Base-by-base conservation (phyloP, 1,140 invertebrate genomes). In the Heliconius nattereri region DNA sequence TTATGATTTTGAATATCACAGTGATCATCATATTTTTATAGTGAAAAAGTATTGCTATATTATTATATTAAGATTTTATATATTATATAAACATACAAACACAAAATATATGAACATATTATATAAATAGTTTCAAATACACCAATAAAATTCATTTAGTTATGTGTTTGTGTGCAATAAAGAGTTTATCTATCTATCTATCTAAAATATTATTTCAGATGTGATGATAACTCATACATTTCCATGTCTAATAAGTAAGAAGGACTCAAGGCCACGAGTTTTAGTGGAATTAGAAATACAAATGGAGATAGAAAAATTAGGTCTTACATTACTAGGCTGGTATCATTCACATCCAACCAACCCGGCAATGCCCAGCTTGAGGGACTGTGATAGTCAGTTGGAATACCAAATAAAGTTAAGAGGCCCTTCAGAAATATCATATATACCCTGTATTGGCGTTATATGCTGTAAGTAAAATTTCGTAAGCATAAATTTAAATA, bases 371-470 rank as follows among this genome's bases (percentile, higher is more conserved):
- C 98, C 98, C 13, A 98, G 98, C 23, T 94, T 99, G 1, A 95
- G 97, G 71, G 98, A 99, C 92, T 97, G 98, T 81, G 98, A 98
- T 87, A 96, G 97, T 81, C 98, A 99, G 91, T 95, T 99, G 77
- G 98, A 99, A 85, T 99, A 99, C 95, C 98, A 99, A 95, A 97
- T 99, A 73, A 97, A 97, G 90, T 98, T 99, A 97, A 98, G 98
- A 86, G 98, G 98, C 2, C 96, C 96, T 8, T 97, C 96, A 79
- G 98, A 98, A 95, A 97, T 97, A 82, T 97, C 96, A 23, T 99
- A 99, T 86, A 97, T 97, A 66, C 98, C 98, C 7, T 99, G 98
- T 88, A 96, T 99, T 84, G 98, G 98, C 71, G 95, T 99, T 37
- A 99, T 99, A 91, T 97, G 98, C 81, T 98, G 98, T 99, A 89